phyloP scores from a whole-genome alignment of 1,140 invertebrate genomes.

The Drosophila subobscura region DNA sequence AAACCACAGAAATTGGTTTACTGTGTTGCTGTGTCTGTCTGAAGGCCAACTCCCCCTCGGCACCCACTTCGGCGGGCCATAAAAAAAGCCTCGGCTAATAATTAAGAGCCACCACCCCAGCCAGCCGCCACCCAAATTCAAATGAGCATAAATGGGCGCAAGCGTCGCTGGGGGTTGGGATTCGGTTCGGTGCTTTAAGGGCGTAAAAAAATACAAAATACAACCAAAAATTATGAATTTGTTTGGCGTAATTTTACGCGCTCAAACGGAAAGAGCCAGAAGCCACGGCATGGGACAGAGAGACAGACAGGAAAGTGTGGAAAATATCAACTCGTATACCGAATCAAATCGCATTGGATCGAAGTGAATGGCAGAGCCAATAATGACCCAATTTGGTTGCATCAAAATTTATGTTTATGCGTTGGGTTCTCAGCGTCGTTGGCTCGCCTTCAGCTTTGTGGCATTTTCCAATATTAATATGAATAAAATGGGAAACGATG shows the following conservation, averaged over 20 bases:
- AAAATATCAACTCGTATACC: constrained; percentile 8
- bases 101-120: constrained; percentile 55
- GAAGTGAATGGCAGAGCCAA: constrained; percentile 46
- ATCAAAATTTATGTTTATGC: constrained; percentile 78
- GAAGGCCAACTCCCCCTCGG: constrained; percentile 30
- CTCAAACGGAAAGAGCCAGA: constrained; percentile 31
- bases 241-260: constrained; percentile 78
- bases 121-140: constrained; percentile 21
- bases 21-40: constrained; percentile 53
- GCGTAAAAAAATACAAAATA: constrained; percentile 69
- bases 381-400: constrained; percentile 80
- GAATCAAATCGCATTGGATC: background rate
- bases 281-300: constrained; percentile 3
- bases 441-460: constrained; percentile 4
- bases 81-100: constrained; percentile 77
- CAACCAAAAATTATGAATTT: constrained; percentile 71
- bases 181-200: constrained; percentile 44
- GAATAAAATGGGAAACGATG: constrained; percentile 72
- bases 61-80: constrained; percentile 63
- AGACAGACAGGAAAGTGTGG: constrained; percentile 13
- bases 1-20: constrained; percentile 77
- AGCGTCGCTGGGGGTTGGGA: constrained; percentile 46
- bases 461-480: constrained; percentile 76
- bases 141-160: constrained; percentile 71
- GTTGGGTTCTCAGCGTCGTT: constrained; percentile 36